phyloP scores from a whole-genome alignment of 2,797 vertebrate species.

The Spatula versicolor region DNA sequence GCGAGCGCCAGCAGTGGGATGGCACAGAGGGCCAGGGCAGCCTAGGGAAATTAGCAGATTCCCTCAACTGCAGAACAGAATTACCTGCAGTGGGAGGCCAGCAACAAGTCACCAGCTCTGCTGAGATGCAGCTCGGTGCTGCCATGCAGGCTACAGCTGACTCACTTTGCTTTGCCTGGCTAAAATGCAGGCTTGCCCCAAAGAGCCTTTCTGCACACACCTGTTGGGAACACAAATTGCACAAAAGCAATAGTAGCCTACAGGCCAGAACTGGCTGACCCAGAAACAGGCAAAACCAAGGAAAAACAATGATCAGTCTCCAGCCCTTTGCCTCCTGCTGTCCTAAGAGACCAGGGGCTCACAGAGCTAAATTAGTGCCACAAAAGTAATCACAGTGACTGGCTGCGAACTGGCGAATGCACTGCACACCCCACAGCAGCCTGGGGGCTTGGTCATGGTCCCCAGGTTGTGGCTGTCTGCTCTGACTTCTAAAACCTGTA shows the following conservation, averaged over 20 bases:
- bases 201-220: neutral
- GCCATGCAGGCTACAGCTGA: neutral
- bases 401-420: rapidly evolving
- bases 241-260: neutral
- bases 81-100: neutral
- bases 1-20: rapidly evolving
- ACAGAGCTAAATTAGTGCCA: neutral
- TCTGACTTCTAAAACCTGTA: neutral
- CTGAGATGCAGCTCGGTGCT: neutral
- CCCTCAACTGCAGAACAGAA: neutral
- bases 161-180: neutral
- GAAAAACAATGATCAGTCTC: neutral
- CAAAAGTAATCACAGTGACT: neutral
- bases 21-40: neutral
- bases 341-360: neutral
- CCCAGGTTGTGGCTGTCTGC: neutral
- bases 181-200: rapidly evolving
- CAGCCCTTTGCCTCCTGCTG: neutral
- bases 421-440: neutral
- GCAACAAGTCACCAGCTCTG: neutral
- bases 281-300: neutral
- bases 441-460: neutral
- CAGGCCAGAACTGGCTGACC: neutral
- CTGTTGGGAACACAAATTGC: rapidly evolving
- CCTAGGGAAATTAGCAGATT: neutral